These are phyloP conservation scores for Aleiodes alternator DNA, from an alignment of 2,888 invertebrate genomes.

Conservation along the genomic window DNA sequence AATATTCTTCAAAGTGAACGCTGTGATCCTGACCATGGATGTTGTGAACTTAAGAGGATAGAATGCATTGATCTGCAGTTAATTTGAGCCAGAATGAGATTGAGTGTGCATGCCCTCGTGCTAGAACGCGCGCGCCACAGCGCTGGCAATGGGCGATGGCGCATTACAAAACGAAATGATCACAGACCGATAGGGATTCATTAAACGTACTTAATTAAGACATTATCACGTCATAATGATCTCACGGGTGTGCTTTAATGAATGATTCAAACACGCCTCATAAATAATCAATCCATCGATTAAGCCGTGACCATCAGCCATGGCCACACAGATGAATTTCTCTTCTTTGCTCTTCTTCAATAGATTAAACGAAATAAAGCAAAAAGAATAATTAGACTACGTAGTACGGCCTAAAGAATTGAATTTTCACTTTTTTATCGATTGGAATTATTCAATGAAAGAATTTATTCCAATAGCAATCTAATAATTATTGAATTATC, in stretches of 20 bases:
- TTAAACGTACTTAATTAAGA: constrained; percentile 75
- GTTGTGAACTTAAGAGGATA: constrained; percentile 27
- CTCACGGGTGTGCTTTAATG: constrained; percentile 70
- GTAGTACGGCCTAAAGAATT: neutral
- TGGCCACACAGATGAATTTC: constrained; percentile 57
- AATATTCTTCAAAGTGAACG: neutral
- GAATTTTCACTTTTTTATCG: neutral
- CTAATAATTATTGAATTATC: constrained; percentile 4
- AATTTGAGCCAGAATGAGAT: constrained; percentile 68
- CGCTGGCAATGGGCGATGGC: constrained; percentile 49
- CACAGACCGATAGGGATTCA: constrained; percentile 72
- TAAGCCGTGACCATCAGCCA: constrained; percentile 69
- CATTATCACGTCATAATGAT: constrained; percentile 76
- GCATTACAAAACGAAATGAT: constrained; percentile 69
- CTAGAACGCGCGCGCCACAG: constrained; percentile 14
- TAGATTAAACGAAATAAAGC: constrained; percentile 39
- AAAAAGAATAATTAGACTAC: constrained; percentile 29
- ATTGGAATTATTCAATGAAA: constrained; percentile 16
- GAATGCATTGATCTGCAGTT: constrained; percentile 69
- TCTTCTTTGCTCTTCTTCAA: constrained; percentile 13
- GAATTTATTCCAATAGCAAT: constrained; percentile 7
- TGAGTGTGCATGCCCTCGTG: constrained; percentile 9
- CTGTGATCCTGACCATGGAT: constrained; percentile 35
- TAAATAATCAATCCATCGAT: constrained; percentile 74
- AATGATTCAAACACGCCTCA: constrained; percentile 75